A percentile compares a stretch with the other conserved stretches of the same genome.
Evolutionary conservation across 2,888 invertebrate species (phyloP).

Genomic region (Sisyra nigra): DNA sequence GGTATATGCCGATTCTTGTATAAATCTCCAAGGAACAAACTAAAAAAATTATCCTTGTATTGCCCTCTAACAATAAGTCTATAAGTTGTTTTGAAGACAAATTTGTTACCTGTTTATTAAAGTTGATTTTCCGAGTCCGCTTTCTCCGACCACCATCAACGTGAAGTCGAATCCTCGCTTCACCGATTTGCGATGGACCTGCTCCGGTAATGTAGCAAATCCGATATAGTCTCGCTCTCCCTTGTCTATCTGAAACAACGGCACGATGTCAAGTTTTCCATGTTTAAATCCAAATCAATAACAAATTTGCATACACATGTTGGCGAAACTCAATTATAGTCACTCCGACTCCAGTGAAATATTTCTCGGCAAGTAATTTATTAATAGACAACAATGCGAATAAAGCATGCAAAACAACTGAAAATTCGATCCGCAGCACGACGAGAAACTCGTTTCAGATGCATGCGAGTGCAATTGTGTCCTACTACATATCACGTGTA

Average conservation of each 20-base stretch:
- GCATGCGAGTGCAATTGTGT: no score
- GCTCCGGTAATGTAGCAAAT: slow-evolving; percentile 89
- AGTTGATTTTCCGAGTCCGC: slow-evolving; percentile 88
- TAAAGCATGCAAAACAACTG: no score
- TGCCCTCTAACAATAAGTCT: neutral
- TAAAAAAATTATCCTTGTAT: slow-evolving; percentile 21
- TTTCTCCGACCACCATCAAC: slow-evolving; percentile 90
- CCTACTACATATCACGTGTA: no score
- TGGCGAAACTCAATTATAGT: no score
- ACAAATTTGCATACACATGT: no score
- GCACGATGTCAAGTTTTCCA: no score
- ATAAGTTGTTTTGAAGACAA: neutral
- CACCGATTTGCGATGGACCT: slow-evolving; percentile 91
- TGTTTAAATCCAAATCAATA: no score
- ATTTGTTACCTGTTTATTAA: slow-evolving; percentile 49
- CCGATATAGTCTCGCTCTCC: slow-evolving; percentile 74
- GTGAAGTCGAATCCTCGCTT: slow-evolving; percentile 95
- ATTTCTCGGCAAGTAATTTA: no score
- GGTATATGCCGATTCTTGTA: slow-evolving; percentile 71
- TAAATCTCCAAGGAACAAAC: slow-evolving; percentile 82
- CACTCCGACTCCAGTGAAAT: no score
- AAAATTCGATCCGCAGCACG: no score
- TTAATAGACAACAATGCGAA: no score
- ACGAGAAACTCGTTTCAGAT: no score
- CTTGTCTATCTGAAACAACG: slow-evolving; percentile 16